phyloP scores from a whole-genome alignment of 2,113 vertebrate species.

The Osmerus mordax region DNA sequence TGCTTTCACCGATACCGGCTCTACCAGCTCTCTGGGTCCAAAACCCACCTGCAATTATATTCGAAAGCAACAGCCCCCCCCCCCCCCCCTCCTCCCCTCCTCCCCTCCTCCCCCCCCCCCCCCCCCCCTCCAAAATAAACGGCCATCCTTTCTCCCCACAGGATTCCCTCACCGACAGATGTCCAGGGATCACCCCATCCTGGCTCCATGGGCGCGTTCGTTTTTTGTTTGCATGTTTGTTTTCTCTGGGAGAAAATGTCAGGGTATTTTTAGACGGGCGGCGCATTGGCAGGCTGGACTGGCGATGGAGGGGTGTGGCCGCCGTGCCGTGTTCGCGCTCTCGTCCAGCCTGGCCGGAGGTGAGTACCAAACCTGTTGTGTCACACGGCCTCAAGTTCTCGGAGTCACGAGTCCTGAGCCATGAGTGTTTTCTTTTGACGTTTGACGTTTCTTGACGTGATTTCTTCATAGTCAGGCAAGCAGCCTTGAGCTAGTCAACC shows the following conservation, averaged over 20 bases:
- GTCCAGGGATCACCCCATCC: slow-evolving; percentile 61
- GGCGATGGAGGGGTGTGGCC: slow-evolving; percentile 4
- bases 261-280: slow-evolving; percentile 53
- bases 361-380: not conserved
- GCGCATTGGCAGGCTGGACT: slow-evolving; percentile 33
- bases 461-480: not conserved
- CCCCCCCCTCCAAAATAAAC: slow-evolving; percentile 42
- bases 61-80: slow-evolving; percentile 18
- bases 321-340: slow-evolving; percentile 13
- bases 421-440: not conserved
- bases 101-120: too few relatives aligned
- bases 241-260: slow-evolving; percentile 42
- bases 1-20: slow-evolving; percentile 32
- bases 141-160: slow-evolving; percentile 46
- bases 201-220: slow-evolving; percentile 13
- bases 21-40: slow-evolving; percentile 18
- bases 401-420: too few relatives aligned
- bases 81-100: not conserved
- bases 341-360: slow-evolving; percentile 38
- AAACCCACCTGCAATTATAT: slow-evolving; percentile 21
- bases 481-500: too few relatives aligned
- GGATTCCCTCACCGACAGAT: slow-evolving; percentile 52
- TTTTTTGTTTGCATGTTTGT: slow-evolving; percentile 41
- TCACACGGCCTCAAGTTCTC: not conserved
- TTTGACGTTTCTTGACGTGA: not conserved